Conservation (phyloP, 2,888 invertebrate genomes). For the Pelosia muscerda region DNA sequence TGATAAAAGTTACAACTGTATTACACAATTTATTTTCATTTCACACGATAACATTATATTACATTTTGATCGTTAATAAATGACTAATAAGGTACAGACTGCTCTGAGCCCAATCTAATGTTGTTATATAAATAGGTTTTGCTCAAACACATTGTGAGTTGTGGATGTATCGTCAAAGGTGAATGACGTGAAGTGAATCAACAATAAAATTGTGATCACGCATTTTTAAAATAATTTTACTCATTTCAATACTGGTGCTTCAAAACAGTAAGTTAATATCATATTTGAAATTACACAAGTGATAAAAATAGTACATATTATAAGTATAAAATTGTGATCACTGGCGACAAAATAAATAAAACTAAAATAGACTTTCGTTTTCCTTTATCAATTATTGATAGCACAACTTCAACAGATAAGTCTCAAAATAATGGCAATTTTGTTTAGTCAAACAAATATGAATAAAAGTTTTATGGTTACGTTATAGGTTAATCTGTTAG, state of each 20-base stretch:
- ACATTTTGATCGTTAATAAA: not conserved
- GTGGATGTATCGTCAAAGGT: not conserved
- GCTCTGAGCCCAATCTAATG: not conserved
- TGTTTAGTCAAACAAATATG: no score
- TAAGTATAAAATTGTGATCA: not conserved
- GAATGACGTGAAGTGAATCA: not conserved
- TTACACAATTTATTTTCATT: no score
- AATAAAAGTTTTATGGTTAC: no score
- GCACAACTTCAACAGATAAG: not conserved
- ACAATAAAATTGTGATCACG: not conserved
- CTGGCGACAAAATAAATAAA: not conserved
- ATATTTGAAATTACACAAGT: not conserved
- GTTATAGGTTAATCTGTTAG: no score
- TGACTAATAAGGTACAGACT: not conserved
- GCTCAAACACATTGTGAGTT: not conserved
- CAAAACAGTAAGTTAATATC: not conserved
- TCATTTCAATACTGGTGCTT: not conserved
- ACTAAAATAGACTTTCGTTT: not conserved
- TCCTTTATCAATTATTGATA: not conserved
- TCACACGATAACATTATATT: not conserved
- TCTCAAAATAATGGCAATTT: not conserved
- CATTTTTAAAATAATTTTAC: not conserved
- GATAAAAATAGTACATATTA: not conserved
- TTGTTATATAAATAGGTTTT: not conserved
- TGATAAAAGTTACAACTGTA: no score